Evolutionary conservation across 2,797 vertebrate genomes (phyloP).

Genomic region (Myotis findleyi): DNA sequence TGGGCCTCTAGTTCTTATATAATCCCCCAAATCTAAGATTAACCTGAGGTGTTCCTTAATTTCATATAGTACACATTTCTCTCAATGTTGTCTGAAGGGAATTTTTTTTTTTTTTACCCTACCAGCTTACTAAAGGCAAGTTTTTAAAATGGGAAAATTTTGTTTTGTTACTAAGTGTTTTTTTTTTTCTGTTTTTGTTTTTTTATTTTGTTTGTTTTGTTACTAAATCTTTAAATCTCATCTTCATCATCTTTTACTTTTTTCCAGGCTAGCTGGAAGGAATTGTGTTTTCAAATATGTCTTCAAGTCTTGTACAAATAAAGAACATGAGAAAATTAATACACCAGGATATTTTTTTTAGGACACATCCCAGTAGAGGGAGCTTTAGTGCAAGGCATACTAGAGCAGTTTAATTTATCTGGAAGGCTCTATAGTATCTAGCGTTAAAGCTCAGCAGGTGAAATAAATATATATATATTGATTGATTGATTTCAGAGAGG

Average conservation of each 20-base stretch:
- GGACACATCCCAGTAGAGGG: neutral
- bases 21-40: neutral
- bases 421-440: neutral
- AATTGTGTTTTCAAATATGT: neutral
- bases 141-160: slow-evolving; percentile 54
- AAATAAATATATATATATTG: neutral
- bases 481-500: no score
- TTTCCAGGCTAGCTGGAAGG: neutral
- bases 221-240: slow-evolving; percentile 14
- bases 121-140: neutral
- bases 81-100: neutral
- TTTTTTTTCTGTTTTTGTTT: no score
- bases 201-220: neutral
- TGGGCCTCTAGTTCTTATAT: neutral
- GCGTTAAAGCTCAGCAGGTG: neutral
- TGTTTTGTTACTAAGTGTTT: neutral
- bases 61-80: neutral
- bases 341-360: neutral
- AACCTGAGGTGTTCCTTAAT: neutral
- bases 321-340: neutral
- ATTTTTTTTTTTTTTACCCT: neutral
- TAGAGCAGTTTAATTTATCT: neutral
- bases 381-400: neutral
- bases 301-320: neutral
- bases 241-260: neutral